Evolutionary conservation across 35 echinoderm and acorn worm genomes (phyloP).

Genomic region (Heliocidaris tuberculata): DNA sequence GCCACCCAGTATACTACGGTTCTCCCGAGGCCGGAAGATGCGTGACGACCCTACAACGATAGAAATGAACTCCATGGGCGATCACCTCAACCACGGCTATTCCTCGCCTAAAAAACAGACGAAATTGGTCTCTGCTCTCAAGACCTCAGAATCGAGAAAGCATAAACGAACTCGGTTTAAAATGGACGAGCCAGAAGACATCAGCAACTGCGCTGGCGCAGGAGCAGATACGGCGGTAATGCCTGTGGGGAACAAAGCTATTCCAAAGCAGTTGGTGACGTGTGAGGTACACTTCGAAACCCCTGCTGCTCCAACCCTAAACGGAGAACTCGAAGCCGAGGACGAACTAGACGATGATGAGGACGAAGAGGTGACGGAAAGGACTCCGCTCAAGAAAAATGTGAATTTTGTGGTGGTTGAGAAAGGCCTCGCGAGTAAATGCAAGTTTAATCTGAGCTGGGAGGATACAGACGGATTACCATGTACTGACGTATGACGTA

Average conservation of each 20-base stretch:
- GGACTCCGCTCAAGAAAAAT: conserved; percentile 51
- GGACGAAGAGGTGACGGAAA: conserved; percentile 55
- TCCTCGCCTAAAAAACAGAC: conserved; percentile 38
- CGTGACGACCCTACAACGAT: conserved; percentile 14
- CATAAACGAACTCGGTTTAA: conserved; percentile 55
- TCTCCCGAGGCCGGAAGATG: conserved; percentile 23
- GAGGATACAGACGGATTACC: conserved; percentile 58
- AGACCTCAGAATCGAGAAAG: conserved; percentile 29
- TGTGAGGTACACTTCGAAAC: conserved; percentile 59
- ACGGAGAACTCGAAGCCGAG: conserved; percentile 39
- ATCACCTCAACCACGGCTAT: conserved; percentile 10
- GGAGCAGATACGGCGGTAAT: neutral
- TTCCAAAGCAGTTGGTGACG: conserved; percentile 56
- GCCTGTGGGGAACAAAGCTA: neutral
- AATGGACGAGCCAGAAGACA: conserved; percentile 56
- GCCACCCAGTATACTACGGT: conserved; percentile 28
- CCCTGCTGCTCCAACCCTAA: conserved; percentile 14
- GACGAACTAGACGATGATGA: conserved; percentile 49
- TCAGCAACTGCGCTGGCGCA: neutral
- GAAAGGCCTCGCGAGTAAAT: conserved; percentile 23
- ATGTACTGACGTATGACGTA: conserved; percentile 55
- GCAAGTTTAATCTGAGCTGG: conserved; percentile 56
- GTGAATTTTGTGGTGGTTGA: conserved; percentile 46
- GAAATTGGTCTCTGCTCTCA: conserved; percentile 38
- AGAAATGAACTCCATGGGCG: conserved; percentile 47